Conservation (phyloP, 2,888 invertebrate species). For the Hirudinaria manillensis region DNA sequence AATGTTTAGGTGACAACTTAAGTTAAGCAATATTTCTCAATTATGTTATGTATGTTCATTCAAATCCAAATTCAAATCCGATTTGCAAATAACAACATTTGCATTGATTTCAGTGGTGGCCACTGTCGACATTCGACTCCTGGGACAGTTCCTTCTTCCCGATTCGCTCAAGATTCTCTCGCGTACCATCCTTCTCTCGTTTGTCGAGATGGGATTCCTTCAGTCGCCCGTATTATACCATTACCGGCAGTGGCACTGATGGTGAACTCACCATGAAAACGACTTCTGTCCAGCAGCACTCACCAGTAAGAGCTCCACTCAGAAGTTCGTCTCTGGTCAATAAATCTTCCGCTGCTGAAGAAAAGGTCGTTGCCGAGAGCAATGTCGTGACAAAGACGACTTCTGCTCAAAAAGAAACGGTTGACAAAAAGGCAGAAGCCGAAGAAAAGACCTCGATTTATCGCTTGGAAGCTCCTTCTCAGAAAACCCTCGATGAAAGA, state of each 20-base stretch:
- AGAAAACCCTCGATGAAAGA: not conserved
- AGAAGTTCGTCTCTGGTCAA: not conserved
- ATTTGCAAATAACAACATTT: too few species aligned
- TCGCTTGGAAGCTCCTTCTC: not conserved
- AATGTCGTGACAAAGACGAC: constrained; percentile 21
- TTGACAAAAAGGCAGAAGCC: not conserved
- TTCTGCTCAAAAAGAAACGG: constrained; percentile 42
- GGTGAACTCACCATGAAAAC: not conserved
- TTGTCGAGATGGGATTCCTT: not conserved
- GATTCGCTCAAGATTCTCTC: not conserved
- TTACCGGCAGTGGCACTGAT: not conserved
- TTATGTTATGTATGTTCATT: too few species aligned
- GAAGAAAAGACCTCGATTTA: not conserved
- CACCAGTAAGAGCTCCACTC: not conserved
- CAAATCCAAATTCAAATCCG: too few species aligned
- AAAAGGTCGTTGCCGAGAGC: constrained; percentile 36
- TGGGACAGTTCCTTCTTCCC: too few species aligned
- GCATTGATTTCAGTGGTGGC: too few species aligned
- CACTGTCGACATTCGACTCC: too few species aligned
- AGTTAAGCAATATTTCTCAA: too few species aligned
- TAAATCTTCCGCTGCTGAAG: constrained; percentile 36
- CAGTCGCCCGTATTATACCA: not conserved
- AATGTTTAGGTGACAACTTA: too few species aligned
- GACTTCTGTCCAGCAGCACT: not conserved
- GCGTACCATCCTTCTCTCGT: not conserved